A percentile compares a stretch with the other conserved stretches of the same genome.
phyloP scores from a whole-genome alignment of 1,140 invertebrate genomes.

The Zaprionus nigranus region DNA sequence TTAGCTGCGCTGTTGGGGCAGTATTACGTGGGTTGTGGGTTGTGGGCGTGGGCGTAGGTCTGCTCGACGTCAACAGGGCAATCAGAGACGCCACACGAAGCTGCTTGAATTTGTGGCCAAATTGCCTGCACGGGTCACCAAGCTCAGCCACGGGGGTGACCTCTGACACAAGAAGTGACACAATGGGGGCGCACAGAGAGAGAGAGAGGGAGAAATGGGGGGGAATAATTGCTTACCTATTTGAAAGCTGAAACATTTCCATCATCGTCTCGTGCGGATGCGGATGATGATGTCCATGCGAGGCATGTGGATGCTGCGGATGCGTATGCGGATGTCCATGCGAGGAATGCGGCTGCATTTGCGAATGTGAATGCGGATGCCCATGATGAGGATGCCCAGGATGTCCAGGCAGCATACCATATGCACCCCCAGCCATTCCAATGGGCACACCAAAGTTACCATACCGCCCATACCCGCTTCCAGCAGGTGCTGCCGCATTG shows the following conservation, averaged over 20 bases:
- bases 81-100: slow-evolving; percentile 28
- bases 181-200: no score
- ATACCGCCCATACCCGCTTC: slow-evolving; percentile 25
- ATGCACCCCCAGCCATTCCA: slow-evolving; percentile 4
- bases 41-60: neutral
- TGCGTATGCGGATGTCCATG: slow-evolving; percentile 31
- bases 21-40: neutral
- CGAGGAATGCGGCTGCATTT: slow-evolving; percentile 25
- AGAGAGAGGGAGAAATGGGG: no score
- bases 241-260: slow-evolving; percentile 82
- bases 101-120: slow-evolving; percentile 43
- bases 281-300: slow-evolving; percentile 44
- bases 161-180: neutral
- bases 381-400: slow-evolving; percentile 28
- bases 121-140: slow-evolving; percentile 47
- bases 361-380: slow-evolving; percentile 40
- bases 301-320: slow-evolving; percentile 35
- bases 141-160: slow-evolving; percentile 16
- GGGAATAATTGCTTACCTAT: slow-evolving; percentile 68
- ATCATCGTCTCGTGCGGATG: slow-evolving; percentile 79
- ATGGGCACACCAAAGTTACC: slow-evolving; percentile 21
- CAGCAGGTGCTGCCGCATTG: slow-evolving; percentile 4
- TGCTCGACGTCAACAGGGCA: slow-evolving; percentile 22
- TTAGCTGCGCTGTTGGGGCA: neutral
- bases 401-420: slow-evolving; percentile 29